phyloP scores from a whole-genome alignment of 2,888 invertebrate genomes.

The Falcaria lacertinaria region DNA sequence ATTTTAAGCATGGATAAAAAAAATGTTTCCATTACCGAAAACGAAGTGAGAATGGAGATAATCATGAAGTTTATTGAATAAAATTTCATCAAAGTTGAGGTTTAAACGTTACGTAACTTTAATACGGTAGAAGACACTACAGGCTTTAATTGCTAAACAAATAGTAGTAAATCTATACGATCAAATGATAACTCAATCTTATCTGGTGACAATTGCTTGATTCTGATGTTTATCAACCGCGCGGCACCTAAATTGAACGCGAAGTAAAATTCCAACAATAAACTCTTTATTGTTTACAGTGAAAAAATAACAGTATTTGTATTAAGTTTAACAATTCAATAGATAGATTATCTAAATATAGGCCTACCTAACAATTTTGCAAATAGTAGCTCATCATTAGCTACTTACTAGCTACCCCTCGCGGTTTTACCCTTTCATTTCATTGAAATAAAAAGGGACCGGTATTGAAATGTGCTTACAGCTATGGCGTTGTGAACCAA shows the following conservation, averaged over 20 bases:
- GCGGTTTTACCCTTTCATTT: too few species aligned
- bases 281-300: constrained; percentile 50
- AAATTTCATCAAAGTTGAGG: constrained; percentile 6
- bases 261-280: constrained; percentile 47
- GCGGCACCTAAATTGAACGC: constrained; percentile 52
- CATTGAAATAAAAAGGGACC: too few species aligned
- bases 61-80: too few species aligned
- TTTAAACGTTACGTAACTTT: constrained; percentile 27
- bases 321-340: background rate
- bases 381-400: too few species aligned
- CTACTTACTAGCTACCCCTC: too few species aligned
- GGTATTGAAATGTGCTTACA: too few species aligned
- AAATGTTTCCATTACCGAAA: too few species aligned
- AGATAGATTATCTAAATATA: background rate
- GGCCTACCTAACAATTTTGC: too few species aligned
- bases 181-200: constrained; percentile 63
- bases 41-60: too few species aligned
- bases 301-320: constrained; percentile 17
- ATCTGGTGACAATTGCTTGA: constrained; percentile 43
- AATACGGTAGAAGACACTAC: constrained; percentile 51
- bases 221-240: constrained; percentile 55
- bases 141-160: constrained; percentile 48
- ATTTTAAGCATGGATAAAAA: too few species aligned
- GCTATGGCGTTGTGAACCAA: too few species aligned
- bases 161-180: constrained; percentile 73